Evolutionary conservation across 2,888 invertebrate genomes (phyloP).

Genomic region (Galerucella calmariensis): DNA sequence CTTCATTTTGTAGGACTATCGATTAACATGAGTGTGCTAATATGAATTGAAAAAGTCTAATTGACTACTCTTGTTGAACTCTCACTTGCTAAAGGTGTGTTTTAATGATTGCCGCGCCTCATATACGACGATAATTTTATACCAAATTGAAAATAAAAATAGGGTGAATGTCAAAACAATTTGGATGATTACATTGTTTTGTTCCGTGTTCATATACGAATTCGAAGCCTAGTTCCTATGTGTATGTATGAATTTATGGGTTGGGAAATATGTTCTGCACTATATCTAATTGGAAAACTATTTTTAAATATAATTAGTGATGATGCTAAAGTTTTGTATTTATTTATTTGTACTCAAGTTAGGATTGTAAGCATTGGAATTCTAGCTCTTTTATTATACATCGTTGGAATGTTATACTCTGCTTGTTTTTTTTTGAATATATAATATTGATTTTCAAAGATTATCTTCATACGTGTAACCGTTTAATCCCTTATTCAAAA

Average conservation of each 20-base stretch:
- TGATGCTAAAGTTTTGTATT: no score
- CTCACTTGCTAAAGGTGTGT: conserved; percentile 23
- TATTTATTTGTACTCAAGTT: no score
- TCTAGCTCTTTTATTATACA: no score
- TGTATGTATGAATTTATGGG: neutral
- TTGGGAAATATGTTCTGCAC: conserved; percentile 2
- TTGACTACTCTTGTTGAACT: conserved; percentile 13
- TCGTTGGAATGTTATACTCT: no score
- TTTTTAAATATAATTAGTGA: neutral
- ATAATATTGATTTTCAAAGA: neutral
- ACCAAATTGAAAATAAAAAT: conserved; percentile 27
- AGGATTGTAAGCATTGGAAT: no score
- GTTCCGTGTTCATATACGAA: conserved; percentile 7
- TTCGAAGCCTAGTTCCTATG: neutral
- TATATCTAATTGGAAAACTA: conserved; percentile 10
- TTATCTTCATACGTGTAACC: neutral
- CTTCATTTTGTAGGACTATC: neutral
- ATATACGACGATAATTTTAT: conserved; percentile 14
- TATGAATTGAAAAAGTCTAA: conserved; percentile 14
- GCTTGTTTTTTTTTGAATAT: neutral
- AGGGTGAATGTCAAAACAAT: conserved; percentile 31
- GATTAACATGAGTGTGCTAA: neutral
- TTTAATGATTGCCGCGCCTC: conserved; percentile 22
- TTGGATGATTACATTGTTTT: conserved; percentile 27
- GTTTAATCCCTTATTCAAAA: neutral